Evolutionary conservation across 2,888 invertebrate genomes (phyloP).

Genomic region (Aelia acuminata): DNA sequence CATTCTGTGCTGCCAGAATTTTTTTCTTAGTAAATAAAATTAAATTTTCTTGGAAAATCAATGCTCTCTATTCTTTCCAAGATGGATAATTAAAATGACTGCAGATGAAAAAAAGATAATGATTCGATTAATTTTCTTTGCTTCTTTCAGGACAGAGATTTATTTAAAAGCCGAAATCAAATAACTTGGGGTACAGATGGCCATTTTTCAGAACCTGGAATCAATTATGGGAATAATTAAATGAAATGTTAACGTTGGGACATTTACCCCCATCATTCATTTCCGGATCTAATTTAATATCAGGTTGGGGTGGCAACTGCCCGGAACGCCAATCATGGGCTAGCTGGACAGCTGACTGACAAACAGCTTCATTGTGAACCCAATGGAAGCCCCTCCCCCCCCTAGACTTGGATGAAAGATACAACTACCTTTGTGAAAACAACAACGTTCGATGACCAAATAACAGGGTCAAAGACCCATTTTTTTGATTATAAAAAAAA

Average conservation of each 20-base stretch:
- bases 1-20: no score
- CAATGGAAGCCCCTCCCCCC: neutral
- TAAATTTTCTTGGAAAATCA: no score
- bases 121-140: neutral
- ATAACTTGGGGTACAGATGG: neutral
- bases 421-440: no score
- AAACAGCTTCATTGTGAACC: neutral
- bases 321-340: neutral
- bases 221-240: neutral
- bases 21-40: no score
- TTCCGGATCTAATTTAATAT: neutral
- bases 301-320: neutral
- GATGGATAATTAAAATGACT: neutral
- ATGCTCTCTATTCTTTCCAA: no score
- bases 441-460: neutral
- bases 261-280: neutral
- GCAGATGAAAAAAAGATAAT: neutral
- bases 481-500: neutral
- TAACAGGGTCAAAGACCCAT: neutral
- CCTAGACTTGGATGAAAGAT: no score
- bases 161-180: neutral
- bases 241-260: neutral
- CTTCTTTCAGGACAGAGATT: neutral
- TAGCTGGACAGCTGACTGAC: neutral
- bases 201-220: neutral